Evolutionary conservation across 2,797 vertebrate genomes (phyloP), one percentile per base, ranked within the genome.

Genomic region (Epinephelus coioides): DNA sequence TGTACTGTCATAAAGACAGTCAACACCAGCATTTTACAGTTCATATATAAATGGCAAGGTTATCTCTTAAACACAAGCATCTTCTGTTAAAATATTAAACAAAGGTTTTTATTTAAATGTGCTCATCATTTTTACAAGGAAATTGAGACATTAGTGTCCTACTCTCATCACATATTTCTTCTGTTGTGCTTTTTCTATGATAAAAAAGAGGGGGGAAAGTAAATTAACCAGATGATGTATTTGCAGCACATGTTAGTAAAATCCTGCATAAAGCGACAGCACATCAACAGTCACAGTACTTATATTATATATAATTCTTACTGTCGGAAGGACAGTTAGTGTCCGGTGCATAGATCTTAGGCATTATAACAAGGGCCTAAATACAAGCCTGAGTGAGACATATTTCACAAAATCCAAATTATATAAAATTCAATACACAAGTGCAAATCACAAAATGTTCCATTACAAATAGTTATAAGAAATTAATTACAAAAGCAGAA

Each of bases 391-490:
- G 76, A 78, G 71, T 75, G 56, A 61, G 30, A 69, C 38, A 55
- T 34, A 38, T 62, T 57, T 78, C 56, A 70, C 43, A 60, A 71
- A 66, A 81, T 75, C 27, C 14, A 69, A 71, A 76, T 71, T 7
- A 62, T 60, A 47, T 56, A 34, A 74, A 83, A 79, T 51, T 73
- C 34, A 61, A 81, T 53, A 79, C 66, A 78, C 34, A 66, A 23
- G 43, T 76, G 25, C 54, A 60, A 34, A 63, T 75, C 53, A 69
- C 69, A 77, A 75, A 77, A 85, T 19, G 55, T 82, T 76, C 13
- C 64, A 66, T 74, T 68, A 82, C 67, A 88, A 86, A 90, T 68
- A 71, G 21, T 23, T 43, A 60, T 66, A 47, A 49, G 40, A 73
- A 72, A 66, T 49, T 5, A 73, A 60, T 78, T 79, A 75, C 59